Evolutionary conservation across 35 echinoderm and acorn worm species (phyloP).

Genomic region (Heliocidaris tuberculata): DNA sequence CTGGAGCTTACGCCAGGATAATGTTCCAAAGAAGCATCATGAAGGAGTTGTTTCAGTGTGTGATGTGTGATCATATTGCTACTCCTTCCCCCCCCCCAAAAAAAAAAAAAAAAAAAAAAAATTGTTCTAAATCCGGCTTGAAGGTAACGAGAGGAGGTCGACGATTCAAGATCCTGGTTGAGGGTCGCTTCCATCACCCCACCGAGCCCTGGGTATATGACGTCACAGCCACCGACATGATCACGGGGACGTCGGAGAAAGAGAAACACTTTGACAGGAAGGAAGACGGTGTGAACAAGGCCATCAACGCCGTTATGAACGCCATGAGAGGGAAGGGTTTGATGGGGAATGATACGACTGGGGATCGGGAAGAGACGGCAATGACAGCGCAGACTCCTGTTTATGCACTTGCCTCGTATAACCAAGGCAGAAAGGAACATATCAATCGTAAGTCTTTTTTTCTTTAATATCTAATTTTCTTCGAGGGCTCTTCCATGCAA

Average conservation of each 20-base stretch:
- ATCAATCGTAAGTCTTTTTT: neutral
- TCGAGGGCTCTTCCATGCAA: too few relatives aligned
- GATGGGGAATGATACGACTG: neutral
- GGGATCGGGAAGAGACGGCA: neutral
- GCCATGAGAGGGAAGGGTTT: neutral
- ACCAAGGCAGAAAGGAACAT: neutral
- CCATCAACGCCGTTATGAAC: neutral
- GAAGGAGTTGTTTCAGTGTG: too few relatives aligned
- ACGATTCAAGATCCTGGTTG: neutral
- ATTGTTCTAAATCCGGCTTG: neutral
- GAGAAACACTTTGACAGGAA: neutral
- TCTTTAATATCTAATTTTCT: neutral
- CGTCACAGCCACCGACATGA: conserved; percentile 25
- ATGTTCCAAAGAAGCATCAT: too few relatives aligned
- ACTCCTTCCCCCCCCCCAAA: too few relatives aligned
- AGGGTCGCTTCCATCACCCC: conserved; percentile 1
- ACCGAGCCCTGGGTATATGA: conserved; percentile 22
- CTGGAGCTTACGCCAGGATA: too few relatives aligned
- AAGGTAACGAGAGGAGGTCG: neutral
- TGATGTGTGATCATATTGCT: too few relatives aligned
- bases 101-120: too few relatives aligned
- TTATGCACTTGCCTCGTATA: neutral
- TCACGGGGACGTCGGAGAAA: neutral
- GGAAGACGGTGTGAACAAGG: conserved; percentile 3
- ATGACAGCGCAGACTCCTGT: neutral